Evolutionary conservation across 1,140 invertebrate species (phyloP), one percentile per base, ranked within the genome.

Genomic region (Monomorium pharaonis): DNA sequence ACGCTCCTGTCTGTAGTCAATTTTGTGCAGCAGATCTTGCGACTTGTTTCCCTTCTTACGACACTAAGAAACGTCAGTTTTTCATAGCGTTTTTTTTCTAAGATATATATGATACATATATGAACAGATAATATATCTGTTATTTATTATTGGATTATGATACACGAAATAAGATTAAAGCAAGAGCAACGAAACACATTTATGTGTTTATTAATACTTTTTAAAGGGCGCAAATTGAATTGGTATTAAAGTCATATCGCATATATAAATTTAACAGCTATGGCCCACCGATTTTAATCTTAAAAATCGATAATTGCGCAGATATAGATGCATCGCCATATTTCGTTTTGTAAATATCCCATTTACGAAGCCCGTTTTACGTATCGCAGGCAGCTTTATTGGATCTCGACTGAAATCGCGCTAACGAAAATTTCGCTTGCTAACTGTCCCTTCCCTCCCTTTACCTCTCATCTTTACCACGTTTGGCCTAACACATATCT

Each of bases 401-500:
- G 76, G 63, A 89, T 88, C n/a, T 72, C 76, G 54, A 76, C 65
- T 49, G 49, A 74, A 58, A 74, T 58, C 62, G 51, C 30, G 5
- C 27, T 47, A 76, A 60, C 74, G 81, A 88, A 88, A 89, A 85
- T 89, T 85, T 76, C 27, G 65, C 42, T 78, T 70, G 37, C 37
- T 88, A 74, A 87, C 86, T 76, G 72, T 62, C 27, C 54, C 0
- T 9, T 6, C 7, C 3, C n/a, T 21, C 60, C 47, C 10, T 47
- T 1, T 12, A 18, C 18, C 18, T n/a, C 30, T 67, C 24, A 24
- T 51, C 49, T 44, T 69, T 67, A 51, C 65, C 70, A 65, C 72
- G 77, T 83, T 86, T 63, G 30, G 60, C 75, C 85, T 89, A 89
- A 86, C 83, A 83, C 84, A 88, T 90, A 88, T 90, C 86, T 86